Percentiles rank a stretch among this genome's conserved stretches.
Conservation (phyloP, 2,888 invertebrate genomes). For the Nymphalis c-album region DNA sequence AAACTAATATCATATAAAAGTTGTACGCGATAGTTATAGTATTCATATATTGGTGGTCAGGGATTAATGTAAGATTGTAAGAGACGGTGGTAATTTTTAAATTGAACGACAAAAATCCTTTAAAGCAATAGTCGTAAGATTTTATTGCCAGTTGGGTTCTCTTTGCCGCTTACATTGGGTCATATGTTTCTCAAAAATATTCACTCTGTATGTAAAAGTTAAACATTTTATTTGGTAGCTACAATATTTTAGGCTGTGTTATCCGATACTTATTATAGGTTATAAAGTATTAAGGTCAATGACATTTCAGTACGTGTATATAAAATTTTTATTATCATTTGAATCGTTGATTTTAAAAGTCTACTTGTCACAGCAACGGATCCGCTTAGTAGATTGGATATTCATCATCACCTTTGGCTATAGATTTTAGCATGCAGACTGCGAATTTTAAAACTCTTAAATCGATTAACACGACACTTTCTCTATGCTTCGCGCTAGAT, state of each 20-base stretch:
- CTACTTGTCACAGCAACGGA: too few species aligned
- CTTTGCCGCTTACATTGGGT: conserved; percentile 34
- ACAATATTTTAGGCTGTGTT: background rate
- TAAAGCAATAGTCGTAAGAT: conserved; percentile 28
- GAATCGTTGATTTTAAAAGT: too few species aligned
- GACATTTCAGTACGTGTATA: too few species aligned
- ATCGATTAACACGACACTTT: too few species aligned
- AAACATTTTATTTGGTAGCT: conserved; percentile 20
- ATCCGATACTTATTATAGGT: too few species aligned
- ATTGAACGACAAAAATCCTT: conserved; percentile 16
- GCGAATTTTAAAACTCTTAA: too few species aligned
- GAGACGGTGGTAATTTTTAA: conserved; percentile 11
- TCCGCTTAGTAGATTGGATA: too few species aligned
- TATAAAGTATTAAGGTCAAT: too few species aligned
- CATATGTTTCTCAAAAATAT: conserved; percentile 34
- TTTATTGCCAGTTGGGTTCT: conserved; percentile 30
- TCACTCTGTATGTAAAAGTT: conserved; percentile 29
- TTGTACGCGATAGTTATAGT: background rate
- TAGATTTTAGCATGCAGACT: too few species aligned
- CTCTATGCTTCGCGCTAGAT: too few species aligned
- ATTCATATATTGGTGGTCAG: background rate
- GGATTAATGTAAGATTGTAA: background rate
- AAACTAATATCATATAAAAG: background rate
- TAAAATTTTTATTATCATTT: too few species aligned
- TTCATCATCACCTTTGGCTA: too few species aligned